Evolutionary conservation across 2,113 vertebrate species (phyloP), one percentile per base, ranked within the genome.

Genomic region (Gambusia holbrooki): DNA sequence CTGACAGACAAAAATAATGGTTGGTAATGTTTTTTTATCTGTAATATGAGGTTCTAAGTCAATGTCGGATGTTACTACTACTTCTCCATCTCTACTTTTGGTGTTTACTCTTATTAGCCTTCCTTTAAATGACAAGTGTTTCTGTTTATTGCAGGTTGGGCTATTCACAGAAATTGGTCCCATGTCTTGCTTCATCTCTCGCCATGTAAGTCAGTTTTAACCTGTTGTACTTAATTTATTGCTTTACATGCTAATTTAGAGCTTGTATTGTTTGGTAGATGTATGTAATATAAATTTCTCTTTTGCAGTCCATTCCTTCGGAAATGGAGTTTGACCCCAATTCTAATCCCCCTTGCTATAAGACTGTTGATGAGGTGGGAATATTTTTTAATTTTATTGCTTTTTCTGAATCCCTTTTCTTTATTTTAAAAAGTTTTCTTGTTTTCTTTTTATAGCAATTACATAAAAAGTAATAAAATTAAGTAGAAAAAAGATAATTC

Each of bases 241-340:
- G 0, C 9, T 54, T 58, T 30, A 22, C 11, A 45, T 8, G 19
- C 35, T 27, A 0, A 5, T 25, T 45, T 61, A 17, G 0, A 1
- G 42, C 35, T 71, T 66, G 15, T 37, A n/a, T 65, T 37, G 29
- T 65, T 5, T n/a, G 30, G 17, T 3, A 9, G 48, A 37, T 29
- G 0, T 32, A 22, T 8, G 6, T 45, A 35, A 33, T 25, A n/a
- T 85, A 32, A 54, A 48, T 27, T 62, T 69, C 81, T 5, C 77
- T 77, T 94, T 87, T 82, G 5, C 89, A 98, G 97, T 98, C 96
- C 54, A 98, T 98, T 73, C 96, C 97, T 1, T 97, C 96, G 22
- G 97, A 97, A 92, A 97, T 98, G 97, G 96, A 97, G 84, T 98
- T 97, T 83, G 97, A 97, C 73, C 96, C 97, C 14, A 97, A 97